Evolutionary conservation across 2,888 invertebrate species (phyloP), one percentile per base, ranked within the genome.

Genomic region (Pinctada fucata): DNA sequence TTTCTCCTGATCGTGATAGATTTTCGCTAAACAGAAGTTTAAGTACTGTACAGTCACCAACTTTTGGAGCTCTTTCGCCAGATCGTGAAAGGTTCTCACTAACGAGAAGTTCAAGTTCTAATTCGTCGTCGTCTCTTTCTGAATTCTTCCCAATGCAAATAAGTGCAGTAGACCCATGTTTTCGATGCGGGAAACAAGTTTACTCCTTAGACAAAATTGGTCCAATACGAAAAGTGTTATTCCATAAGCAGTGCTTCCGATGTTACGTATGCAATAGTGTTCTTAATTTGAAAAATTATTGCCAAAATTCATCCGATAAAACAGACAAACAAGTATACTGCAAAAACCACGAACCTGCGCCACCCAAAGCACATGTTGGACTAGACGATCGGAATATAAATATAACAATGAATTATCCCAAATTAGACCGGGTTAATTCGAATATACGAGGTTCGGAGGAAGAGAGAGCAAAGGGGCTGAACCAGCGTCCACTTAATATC

Each of bases 221-320:
- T 51, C 98, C 98, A 0, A 94, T 98, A 79, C 98, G 98, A 93
- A 87, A 85, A 49, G 97, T 97, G 93, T 97, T 97, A 93, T 98
- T 97, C 93, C 98, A 99, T 93, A 96, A 97, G 91, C 97, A 97
- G 49, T 98, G 98, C 93, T 98, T 98, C 93, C 98, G 97, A 93
- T 98, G 98, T 93, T 95, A 96, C 75, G 95, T 96, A 70, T 98
- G 98, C 93, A 97, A 97, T 83, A 83, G 86, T 58, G 83, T 86
- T 52, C 85, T 91, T n/a, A 88, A 86, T 6, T 80, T 91, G 70
- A 87, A 86, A 65, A 89, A 85, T 13, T 91, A 87, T 79, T 86
- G 79, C 77, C 88, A 90, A 16, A 90, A 89, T 75, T 82, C 80
- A 13, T 80, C 81, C 58, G 87, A 90, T 76, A 78, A 82, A 58